These are phyloP conservation scores for Ophonus ardosiacus DNA, from an alignment of 2,888 invertebrate species.

Conservation along the genomic window DNA sequence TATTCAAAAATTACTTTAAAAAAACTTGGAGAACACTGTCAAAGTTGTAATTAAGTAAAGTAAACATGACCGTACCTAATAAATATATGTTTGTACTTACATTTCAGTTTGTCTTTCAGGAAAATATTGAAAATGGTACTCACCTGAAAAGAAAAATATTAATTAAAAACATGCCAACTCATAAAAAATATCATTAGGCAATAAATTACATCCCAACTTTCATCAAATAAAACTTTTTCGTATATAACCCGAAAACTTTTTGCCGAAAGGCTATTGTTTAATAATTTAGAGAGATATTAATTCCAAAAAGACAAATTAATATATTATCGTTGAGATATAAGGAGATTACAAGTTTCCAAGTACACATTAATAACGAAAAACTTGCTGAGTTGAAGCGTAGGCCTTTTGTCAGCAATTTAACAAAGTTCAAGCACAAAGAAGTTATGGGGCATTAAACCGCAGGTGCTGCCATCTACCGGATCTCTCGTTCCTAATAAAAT, in stretches of 20 bases:
- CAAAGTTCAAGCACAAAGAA: slow-evolving; percentile 35
- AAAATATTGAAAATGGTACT: background rate
- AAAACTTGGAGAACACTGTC: too few species aligned
- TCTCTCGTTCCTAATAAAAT: slow-evolving; percentile 29
- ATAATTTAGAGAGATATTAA: slow-evolving; percentile 50
- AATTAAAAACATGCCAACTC: slow-evolving; percentile 8
- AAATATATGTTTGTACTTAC: slow-evolving; percentile 17
- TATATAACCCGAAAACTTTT: background rate
- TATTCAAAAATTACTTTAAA: too few species aligned
- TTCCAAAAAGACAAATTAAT: slow-evolving; percentile 51
- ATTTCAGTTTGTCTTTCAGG: background rate
- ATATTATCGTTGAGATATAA: slow-evolving; percentile 49
- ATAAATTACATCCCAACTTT: slow-evolving; percentile 9
- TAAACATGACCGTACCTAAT: background rate
- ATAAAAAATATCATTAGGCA: background rate
- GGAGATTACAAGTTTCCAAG: slow-evolving; percentile 44
- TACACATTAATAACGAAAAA: slow-evolving; percentile 54
- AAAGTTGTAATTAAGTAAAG: too few species aligned
- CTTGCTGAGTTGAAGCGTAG: background rate
- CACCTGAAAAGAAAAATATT: slow-evolving; percentile 21
- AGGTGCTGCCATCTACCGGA: slow-evolving; percentile 37
- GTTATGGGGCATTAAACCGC: slow-evolving; percentile 41
- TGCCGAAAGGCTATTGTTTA: slow-evolving; percentile 27
- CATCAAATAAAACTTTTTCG: slow-evolving; percentile 12
- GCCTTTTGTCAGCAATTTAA: slow-evolving; percentile 21